These are phyloP conservation scores for Anastrepha ludens DNA, from an alignment of 1,140 invertebrate genomes.

Conservation along the genomic window DNA sequence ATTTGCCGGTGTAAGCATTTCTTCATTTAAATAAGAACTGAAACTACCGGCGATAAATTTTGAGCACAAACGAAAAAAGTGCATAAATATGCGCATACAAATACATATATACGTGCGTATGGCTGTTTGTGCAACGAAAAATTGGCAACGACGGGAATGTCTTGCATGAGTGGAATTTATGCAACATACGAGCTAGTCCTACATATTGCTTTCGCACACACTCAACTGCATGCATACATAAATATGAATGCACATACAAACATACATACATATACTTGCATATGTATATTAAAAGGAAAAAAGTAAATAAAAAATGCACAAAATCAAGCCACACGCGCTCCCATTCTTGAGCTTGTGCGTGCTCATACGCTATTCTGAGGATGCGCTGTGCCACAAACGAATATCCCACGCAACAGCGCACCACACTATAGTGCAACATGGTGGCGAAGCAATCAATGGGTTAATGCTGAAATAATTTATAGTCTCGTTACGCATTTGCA, in stretches of 20 bases:
- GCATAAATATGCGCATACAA: neutral
- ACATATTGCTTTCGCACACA: slow-evolving; percentile 2
- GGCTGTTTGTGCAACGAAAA: neutral
- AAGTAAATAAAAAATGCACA: neutral
- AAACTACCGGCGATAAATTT: neutral
- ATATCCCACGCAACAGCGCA: neutral
- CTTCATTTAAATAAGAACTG: slow-evolving; percentile 30
- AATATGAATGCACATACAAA: neutral
- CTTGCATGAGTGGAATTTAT: slow-evolving; percentile 9
- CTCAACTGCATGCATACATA: neutral
- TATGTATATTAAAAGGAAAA: neutral
- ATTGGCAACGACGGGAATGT: slow-evolving; percentile 10
- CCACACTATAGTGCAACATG: neutral
- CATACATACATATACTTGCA: neutral
- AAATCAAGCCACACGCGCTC: too few species aligned
- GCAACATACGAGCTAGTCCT: neutral
- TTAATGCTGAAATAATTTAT: slow-evolving; percentile 53
- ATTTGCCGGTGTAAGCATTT: neutral
- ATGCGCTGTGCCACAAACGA: neutral
- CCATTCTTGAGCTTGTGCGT: neutral
- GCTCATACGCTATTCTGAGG: neutral
- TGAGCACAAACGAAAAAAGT: neutral
- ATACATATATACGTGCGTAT: neutral
- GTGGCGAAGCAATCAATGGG: slow-evolving; percentile 48
- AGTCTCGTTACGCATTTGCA: slow-evolving; percentile 48